phyloP scores from a whole-genome alignment of 1,140 invertebrate genomes.

The Trichomalopsis sarcophagae region DNA sequence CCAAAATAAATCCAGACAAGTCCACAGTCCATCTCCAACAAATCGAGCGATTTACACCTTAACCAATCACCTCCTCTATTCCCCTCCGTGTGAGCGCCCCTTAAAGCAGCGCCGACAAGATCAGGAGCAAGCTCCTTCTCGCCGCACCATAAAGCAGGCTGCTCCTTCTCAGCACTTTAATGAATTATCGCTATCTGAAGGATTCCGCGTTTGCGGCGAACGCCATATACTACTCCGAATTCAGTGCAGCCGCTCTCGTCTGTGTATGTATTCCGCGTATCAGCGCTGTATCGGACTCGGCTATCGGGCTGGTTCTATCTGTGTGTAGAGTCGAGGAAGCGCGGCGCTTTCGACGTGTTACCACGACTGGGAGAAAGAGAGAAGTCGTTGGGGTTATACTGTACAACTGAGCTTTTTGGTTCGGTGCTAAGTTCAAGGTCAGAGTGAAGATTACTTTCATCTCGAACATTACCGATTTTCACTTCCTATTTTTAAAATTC shows the following conservation, averaged over 20 bases:
- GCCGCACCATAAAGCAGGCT: background rate
- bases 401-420: background rate
- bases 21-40: too few relatives aligned
- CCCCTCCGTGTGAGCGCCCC: background rate
- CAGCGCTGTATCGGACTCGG: constrained; percentile 17
- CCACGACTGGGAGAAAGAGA: background rate
- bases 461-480: background rate
- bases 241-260: background rate
- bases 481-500: too few relatives aligned
- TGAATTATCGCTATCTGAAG: constrained; percentile 43
- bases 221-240: constrained; percentile 26
- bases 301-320: background rate
- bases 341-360: background rate
- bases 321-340: background rate
- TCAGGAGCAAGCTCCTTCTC: background rate
- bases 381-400: background rate
- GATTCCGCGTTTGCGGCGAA: constrained; percentile 34
- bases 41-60: too few relatives aligned
- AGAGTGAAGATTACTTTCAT: too few relatives aligned
- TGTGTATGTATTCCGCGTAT: constrained; percentile 6
- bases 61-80: background rate
- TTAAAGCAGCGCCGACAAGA: background rate
- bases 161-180: constrained; percentile 10
- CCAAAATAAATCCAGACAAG: too few relatives aligned
- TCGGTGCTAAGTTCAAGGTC: too few relatives aligned